Evolutionary conservation across 2,113 vertebrate genomes (phyloP), one percentile per base, ranked within the genome.

Genomic region (Rynchops niger): DNA sequence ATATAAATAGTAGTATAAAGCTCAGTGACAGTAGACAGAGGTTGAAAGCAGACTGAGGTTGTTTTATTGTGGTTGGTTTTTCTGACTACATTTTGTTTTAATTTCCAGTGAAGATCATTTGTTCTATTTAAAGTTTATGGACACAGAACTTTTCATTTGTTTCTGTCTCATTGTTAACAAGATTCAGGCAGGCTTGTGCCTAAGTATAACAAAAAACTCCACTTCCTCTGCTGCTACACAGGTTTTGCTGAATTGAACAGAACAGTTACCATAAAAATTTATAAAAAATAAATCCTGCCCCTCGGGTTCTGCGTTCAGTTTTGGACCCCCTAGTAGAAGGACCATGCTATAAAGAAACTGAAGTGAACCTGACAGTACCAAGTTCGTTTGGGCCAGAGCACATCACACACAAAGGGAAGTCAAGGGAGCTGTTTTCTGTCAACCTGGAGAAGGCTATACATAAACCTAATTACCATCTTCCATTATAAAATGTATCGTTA

Each of bases 21-120:
- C 76, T 59, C 50, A 86, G 23, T 78, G 90, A 93, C 86, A 96
- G 62, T 3, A 96, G 71, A 73, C 67, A 93, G 85, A 90, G n/a
- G 79, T 63, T 94, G 82, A 90, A 96, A 95, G 85, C 79, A 94
- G 93, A 77, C 71, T 81, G 92, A 90, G 95, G 90, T 70, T 83
- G 18, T 55, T 96, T 82, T 96, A 77, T 94, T 97, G 95, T 96
- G 95, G 90, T 77, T 70, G 55, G 6, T 4, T 90, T 94, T 95
- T 94, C 79, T 93, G 90, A 80, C 90, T 88, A 62, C 87, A 95
- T 88, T 96, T 87, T 95, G 82, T 55, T 96, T 93, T 77, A 92
- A 96, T 96, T 95, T 96, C 66, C 81, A 93, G 43, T 47, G 88
- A 93, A 88, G 70, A 91, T n/a, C 19, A 77, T 82, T 91, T 81